Conservation (phyloP, 2,888 invertebrate species). For the Dynastes hyllus region DNA sequence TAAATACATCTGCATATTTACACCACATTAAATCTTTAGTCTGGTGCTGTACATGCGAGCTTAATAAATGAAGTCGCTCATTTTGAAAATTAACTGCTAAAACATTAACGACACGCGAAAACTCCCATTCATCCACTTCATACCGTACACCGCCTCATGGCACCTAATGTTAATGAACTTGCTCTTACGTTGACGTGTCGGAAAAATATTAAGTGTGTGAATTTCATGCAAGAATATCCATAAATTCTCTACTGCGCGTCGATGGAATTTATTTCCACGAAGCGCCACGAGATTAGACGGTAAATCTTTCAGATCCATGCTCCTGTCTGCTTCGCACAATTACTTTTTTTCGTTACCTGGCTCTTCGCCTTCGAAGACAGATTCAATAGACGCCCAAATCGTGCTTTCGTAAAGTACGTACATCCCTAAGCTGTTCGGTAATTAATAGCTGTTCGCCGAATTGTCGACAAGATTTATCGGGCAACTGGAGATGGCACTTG, state of each 20-base stretch:
- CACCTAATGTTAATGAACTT: constrained; percentile 10
- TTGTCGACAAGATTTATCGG: constrained; percentile 11
- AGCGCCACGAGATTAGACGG: neutral
- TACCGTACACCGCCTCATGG: neutral
- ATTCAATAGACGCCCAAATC: constrained; percentile 22
- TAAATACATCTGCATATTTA: neutral
- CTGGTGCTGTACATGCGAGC: neutral
- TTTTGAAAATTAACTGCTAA: constrained; percentile 13
- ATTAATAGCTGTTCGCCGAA: constrained; percentile 24
- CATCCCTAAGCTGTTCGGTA: constrained; percentile 8
- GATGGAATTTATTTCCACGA: constrained; percentile 9
- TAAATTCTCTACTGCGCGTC: neutral
- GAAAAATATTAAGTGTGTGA: constrained; percentile 17
- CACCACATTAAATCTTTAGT: neutral
- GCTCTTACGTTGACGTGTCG: neutral
- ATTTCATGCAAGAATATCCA: constrained; percentile 11
- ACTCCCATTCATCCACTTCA: neutral
- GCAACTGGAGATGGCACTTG: neutral
- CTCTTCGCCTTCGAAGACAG: neutral
- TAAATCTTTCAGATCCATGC: constrained; percentile 22
- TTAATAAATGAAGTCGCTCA: constrained; percentile 4
- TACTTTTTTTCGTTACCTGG: constrained; percentile 36
- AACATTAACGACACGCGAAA: constrained; percentile 25
- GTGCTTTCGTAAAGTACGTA: neutral
- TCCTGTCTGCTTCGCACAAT: constrained; percentile 17